Percentiles rank a stretch among this genome's conserved stretches.
These are phyloP conservation scores for Gymnoscopelus braueri DNA, from an alignment of 2,797 vertebrate genomes.

Conservation along the genomic window DNA sequence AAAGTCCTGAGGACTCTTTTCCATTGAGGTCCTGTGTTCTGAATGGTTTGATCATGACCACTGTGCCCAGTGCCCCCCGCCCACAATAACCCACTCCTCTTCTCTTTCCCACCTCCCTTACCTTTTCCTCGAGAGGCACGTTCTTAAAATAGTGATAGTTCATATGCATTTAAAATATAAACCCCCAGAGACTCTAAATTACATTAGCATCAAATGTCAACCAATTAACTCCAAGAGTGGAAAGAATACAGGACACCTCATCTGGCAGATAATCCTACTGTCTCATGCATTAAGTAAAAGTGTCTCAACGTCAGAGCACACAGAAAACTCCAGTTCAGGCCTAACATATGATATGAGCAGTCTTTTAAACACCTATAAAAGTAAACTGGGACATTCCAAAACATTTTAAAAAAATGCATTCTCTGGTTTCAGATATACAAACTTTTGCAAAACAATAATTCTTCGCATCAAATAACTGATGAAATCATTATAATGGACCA, in stretches of 20 bases:
- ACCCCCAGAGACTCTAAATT: conserved; percentile 55
- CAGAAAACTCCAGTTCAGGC: no score
- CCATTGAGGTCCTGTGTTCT: no score
- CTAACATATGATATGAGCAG: no score
- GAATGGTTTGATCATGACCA: no score
- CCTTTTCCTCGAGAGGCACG: neutral
- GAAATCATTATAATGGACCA: neutral
- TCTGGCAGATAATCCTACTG: neutral
- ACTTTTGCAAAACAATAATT: no score
- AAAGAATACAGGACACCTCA: conserved; percentile 26
- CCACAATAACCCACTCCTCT: neutral
- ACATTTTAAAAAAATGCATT: neutral
- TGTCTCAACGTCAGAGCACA: neutral
- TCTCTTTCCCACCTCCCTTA: no score
- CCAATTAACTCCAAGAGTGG: conserved; percentile 46
- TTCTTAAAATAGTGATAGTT: conserved; percentile 41
- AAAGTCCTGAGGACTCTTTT: no score
- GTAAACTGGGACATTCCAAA: no score
- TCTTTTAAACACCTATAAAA: no score
- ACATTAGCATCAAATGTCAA: conserved; percentile 74
- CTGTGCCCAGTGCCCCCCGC: neutral
- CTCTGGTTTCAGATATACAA: neutral
- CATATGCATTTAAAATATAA: conserved; percentile 43
- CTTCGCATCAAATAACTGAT: no score
- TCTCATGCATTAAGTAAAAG: conserved; percentile 33